A percentile compares a stretch with the other conserved stretches of the same genome.
Evolutionary conservation across 2,797 vertebrate species (phyloP).

Genomic region (Epinephelus coioides): DNA sequence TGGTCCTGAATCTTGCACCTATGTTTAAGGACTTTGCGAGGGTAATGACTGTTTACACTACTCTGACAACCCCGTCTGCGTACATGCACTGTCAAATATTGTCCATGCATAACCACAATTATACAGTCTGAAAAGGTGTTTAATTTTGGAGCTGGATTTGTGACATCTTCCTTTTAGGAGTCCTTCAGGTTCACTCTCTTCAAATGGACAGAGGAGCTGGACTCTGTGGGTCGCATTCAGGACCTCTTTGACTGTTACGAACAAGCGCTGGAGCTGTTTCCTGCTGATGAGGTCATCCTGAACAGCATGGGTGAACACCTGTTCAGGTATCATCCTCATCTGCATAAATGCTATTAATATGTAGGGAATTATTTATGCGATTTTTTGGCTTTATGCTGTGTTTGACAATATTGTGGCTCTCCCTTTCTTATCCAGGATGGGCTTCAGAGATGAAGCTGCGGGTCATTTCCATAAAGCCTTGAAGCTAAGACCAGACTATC

Average conservation of each 20-base stretch:
- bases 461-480: slow-evolving; percentile 97
- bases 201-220: slow-evolving; percentile 95
- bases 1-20: slow-evolving; percentile 94
- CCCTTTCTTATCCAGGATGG: slow-evolving; percentile 87
- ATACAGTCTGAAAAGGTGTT: not conserved
- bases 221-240: slow-evolving; percentile 91
- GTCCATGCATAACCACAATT: not conserved
- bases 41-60: slow-evolving; percentile 76
- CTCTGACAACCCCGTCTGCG: not conserved
- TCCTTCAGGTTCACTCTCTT: slow-evolving; percentile 96
- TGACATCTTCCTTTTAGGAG: slow-evolving; percentile 84
- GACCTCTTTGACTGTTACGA: slow-evolving; percentile 97
- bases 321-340: slow-evolving; percentile 89
- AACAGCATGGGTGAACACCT: slow-evolving; percentile 99
- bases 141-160: not conserved
- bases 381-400: not conserved
- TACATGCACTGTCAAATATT: slow-evolving; percentile 2
- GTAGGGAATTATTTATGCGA: not conserved
- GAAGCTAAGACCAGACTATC: slow-evolving; percentile 93
- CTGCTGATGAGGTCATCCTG: slow-evolving; percentile 94
- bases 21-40: slow-evolving; percentile 90
- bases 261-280: slow-evolving; percentile 95
- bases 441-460: slow-evolving; percentile 97
- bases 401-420: not conserved
- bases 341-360: not conserved